phyloP scores from a whole-genome alignment of 92 coral and sea anemone genomes.

The Bergia sp. region DNA sequence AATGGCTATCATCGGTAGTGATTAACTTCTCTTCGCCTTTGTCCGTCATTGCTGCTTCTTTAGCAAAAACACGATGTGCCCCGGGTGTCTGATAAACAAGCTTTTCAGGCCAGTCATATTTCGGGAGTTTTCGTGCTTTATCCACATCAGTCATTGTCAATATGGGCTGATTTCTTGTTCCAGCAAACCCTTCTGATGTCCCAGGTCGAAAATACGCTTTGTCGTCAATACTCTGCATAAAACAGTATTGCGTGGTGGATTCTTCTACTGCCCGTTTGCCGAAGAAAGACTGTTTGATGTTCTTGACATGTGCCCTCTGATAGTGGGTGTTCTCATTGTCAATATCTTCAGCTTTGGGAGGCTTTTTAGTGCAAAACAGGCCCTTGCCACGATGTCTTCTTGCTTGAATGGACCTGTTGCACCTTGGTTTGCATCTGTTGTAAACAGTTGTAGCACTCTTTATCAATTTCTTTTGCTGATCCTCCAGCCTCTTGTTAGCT shows the following conservation, averaged over 20 bases:
- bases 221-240: not conserved
- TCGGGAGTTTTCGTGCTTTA: slow-evolving; percentile 47
- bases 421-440: slow-evolving; percentile 46
- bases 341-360: slow-evolving; percentile 44
- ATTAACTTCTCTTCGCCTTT: slow-evolving; percentile 47
- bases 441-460: slow-evolving; percentile 50
- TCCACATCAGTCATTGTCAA: slow-evolving; percentile 41
- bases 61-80: slow-evolving; percentile 42
- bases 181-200: slow-evolving; percentile 45
- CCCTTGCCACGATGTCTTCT: slow-evolving; percentile 28
- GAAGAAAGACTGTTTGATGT: slow-evolving; percentile 37
- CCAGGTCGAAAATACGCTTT: slow-evolving; percentile 17
- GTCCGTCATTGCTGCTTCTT: slow-evolving; percentile 31
- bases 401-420: slow-evolving; percentile 37
- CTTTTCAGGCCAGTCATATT: slow-evolving; percentile 55
- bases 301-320: slow-evolving; percentile 48
- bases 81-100: slow-evolving; percentile 55
- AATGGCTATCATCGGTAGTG: slow-evolving; percentile 43
- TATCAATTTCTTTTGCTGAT: slow-evolving; percentile 26
- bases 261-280: slow-evolving; percentile 28
- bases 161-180: slow-evolving; percentile 37
- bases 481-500: slow-evolving; percentile 40
- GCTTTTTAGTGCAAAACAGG: slow-evolving; percentile 46
- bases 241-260: slow-evolving; percentile 23
- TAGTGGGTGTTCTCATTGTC: slow-evolving; percentile 49